Conservation (phyloP, 2,797 vertebrate genomes). For the Dendrocincla tyrannina region DNA sequence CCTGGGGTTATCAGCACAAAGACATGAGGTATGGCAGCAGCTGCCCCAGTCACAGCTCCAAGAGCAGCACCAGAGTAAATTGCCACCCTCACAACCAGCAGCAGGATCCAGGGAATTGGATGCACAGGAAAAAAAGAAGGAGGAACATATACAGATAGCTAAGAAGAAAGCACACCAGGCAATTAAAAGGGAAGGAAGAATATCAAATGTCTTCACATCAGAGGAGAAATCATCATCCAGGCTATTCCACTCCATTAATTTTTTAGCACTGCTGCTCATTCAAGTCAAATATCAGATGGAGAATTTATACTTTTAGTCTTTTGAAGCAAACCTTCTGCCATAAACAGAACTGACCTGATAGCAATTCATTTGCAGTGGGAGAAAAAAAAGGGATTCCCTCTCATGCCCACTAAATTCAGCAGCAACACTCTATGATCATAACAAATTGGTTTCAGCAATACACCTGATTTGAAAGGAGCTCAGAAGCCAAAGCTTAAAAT, state of each 20-base stretch:
- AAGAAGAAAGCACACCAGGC: not conserved
- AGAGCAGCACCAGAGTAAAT: not conserved
- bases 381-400: not conserved
- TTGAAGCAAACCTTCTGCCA: not conserved
- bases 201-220: not conserved
- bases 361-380: not conserved
- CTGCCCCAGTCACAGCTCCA: not conserved
- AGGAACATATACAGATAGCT: not conserved
- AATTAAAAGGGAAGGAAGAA: conserved; percentile 20
- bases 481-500: not conserved
- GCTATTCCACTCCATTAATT: not conserved
- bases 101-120: not conserved
- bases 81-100: not conserved
- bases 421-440: not conserved
- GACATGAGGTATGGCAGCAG: not conserved
- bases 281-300: not conserved
- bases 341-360: not conserved
- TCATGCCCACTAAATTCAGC: not conserved
- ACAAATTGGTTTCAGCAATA: not conserved
- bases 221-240: not conserved
- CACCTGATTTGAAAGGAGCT: not conserved
- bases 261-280: not conserved
- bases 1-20: not conserved
- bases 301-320: not conserved
- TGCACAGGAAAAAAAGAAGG: not conserved